These are phyloP conservation scores for Notiomystis cincta DNA, from an alignment of 2,113 vertebrate genomes.

Conservation along the genomic window DNA sequence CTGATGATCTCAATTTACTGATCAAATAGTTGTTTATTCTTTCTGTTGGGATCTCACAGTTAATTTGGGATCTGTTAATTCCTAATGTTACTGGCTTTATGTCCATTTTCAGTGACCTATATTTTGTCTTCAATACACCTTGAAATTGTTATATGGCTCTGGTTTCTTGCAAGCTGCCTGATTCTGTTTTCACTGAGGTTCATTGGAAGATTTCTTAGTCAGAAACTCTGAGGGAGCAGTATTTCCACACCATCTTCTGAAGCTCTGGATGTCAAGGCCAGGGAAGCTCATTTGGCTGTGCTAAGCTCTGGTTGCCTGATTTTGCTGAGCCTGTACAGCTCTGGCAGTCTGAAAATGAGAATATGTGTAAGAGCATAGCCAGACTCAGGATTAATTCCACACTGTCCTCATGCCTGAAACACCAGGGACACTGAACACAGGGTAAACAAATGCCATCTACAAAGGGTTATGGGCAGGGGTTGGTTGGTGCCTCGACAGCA, in stretches of 20 bases:
- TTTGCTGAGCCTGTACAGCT: neutral
- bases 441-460: neutral
- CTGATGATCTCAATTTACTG: neutral
- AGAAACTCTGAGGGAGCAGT: neutral
- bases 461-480: neutral
- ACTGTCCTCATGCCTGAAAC: neutral
- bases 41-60: neutral
- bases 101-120: neutral
- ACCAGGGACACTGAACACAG: neutral
- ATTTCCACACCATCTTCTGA: neutral
- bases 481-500: fast-evolving
- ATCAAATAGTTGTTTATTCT: neutral
- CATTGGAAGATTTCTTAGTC: neutral
- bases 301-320: neutral
- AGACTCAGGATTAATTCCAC: neutral
- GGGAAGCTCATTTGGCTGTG: neutral
- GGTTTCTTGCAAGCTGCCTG: neutral
- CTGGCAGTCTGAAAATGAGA: neutral
- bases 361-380: neutral
- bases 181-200: neutral
- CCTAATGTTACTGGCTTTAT: neutral
- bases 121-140: neutral
- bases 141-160: neutral
- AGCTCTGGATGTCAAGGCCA: neutral
- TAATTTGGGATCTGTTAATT: neutral